Conservation (phyloP, 2,113 vertebrate species). For the Cricetomys ansorgei region DNA sequence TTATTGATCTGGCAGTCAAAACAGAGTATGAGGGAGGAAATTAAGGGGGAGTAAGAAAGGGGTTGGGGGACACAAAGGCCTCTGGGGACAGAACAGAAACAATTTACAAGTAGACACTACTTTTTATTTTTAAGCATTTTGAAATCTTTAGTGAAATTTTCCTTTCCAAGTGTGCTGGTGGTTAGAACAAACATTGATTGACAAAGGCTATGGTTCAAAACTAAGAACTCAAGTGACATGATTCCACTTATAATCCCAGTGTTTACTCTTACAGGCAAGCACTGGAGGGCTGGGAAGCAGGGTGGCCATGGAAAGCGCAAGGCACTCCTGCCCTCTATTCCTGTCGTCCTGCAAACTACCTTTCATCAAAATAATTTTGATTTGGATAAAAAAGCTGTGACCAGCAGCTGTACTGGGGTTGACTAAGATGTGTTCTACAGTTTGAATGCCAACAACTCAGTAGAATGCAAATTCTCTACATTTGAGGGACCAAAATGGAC, state of each 20-base stretch:
- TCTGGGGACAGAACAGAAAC: neutral
- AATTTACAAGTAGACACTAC: slow-evolving; percentile 24
- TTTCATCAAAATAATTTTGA: neutral
- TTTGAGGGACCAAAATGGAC: slow-evolving; percentile 1
- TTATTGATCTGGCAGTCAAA: neutral
- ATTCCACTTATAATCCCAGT: slow-evolving; percentile 39
- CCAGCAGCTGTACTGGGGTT: slow-evolving; percentile 4
- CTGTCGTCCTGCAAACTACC: neutral
- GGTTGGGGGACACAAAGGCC: neutral
- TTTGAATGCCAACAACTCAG: slow-evolving; percentile 9
- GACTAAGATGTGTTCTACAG: neutral
- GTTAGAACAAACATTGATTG: slow-evolving; percentile 5
- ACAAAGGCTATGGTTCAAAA: slow-evolving; percentile 42
- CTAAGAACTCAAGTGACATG: slow-evolving; percentile 44
- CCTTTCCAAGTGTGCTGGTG: slow-evolving; percentile 47
- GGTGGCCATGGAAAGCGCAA: neutral
- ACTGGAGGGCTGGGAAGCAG: neutral
- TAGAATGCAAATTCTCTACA: neutral
- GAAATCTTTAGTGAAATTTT: slow-evolving; percentile 49
- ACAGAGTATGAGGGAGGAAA: neutral
- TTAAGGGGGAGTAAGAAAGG: neutral
- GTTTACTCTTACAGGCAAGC: neutral
- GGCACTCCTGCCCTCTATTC: neutral
- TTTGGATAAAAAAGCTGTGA: neutral
- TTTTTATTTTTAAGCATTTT: slow-evolving; percentile 63